phyloP scores from a whole-genome alignment of 2,888 invertebrate species.

The Drosophila imparisetae region DNA sequence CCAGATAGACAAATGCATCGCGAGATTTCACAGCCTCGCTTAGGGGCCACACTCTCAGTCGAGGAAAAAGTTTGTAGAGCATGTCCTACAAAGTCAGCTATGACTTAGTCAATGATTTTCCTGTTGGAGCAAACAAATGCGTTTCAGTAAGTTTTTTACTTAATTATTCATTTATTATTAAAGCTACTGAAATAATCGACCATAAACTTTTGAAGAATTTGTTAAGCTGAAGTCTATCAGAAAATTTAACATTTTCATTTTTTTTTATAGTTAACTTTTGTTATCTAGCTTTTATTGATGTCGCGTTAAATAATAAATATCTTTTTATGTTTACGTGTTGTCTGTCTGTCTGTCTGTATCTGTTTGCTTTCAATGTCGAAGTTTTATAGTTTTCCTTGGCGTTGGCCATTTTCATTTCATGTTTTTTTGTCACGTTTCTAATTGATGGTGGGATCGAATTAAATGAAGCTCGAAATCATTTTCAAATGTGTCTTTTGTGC shows the following conservation, averaged over 20 bases:
- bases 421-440: constrained; percentile 10
- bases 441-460: not conserved
- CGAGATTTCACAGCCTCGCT: constrained; percentile 38
- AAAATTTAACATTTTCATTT: not conserved
- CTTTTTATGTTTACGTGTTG: not conserved
- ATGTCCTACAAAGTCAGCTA: constrained; percentile 4
- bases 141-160: constrained; percentile 1
- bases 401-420: not conserved
- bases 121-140: not conserved
- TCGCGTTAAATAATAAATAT: not conserved
- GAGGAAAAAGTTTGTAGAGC: constrained; percentile 40
- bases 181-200: not conserved
- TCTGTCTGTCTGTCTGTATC: not conserved
- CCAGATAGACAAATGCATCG: constrained; percentile 56
- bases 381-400: not conserved
- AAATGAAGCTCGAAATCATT: constrained; percentile 7
- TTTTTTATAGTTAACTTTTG: not conserved
- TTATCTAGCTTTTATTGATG: not conserved
- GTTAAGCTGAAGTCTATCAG: not conserved
- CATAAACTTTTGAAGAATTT: not conserved
- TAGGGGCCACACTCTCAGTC: constrained; percentile 13
- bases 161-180: not conserved
- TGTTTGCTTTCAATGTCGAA: not conserved
- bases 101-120: constrained; percentile 1
- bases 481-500: constrained; percentile 16